These are phyloP conservation scores for Yponomeuta malinellus DNA, from an alignment of 2,888 invertebrate genomes.

Conservation along the genomic window DNA sequence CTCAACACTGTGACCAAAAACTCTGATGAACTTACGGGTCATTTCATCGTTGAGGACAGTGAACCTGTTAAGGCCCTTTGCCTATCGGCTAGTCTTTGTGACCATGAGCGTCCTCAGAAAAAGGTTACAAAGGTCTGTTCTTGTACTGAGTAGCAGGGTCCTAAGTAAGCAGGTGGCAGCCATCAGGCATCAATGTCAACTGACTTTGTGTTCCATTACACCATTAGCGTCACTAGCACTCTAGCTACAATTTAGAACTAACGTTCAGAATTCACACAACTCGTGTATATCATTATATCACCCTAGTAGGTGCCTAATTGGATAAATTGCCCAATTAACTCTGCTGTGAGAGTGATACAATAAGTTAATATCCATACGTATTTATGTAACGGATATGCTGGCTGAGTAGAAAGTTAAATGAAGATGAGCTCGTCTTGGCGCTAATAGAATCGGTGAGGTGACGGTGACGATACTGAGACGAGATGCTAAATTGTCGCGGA, in stretches of 20 bases:
- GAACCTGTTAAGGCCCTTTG: no score
- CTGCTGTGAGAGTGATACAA: not conserved
- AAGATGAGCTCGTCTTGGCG: slow-evolving; percentile 4
- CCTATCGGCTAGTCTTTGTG: no score
- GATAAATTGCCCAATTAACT: not conserved
- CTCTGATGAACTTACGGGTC: no score
- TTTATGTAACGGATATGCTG: slow-evolving; percentile 36
- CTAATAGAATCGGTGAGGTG: not conserved
- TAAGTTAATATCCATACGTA: slow-evolving; percentile 36
- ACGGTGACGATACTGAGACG: slow-evolving; percentile 4
- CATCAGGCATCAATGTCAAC: no score
- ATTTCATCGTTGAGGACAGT: no score
- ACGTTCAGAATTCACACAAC: not conserved
- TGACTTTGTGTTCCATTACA: no score
- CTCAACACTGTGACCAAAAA: no score
- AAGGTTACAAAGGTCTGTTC: no score
- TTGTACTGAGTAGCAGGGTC: no score
- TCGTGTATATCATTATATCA: not conserved
- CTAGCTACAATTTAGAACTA: not conserved
- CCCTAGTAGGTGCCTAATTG: not conserved
- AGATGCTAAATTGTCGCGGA: slow-evolving; percentile 20
- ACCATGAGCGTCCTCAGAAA: no score
- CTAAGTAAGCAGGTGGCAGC: no score
- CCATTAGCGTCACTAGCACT: not conserved
- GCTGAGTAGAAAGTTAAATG: slow-evolving; percentile 53